These are phyloP conservation scores for Atlantisia rogersi DNA, from an alignment of 2,113 vertebrate species.

Conservation along the genomic window DNA sequence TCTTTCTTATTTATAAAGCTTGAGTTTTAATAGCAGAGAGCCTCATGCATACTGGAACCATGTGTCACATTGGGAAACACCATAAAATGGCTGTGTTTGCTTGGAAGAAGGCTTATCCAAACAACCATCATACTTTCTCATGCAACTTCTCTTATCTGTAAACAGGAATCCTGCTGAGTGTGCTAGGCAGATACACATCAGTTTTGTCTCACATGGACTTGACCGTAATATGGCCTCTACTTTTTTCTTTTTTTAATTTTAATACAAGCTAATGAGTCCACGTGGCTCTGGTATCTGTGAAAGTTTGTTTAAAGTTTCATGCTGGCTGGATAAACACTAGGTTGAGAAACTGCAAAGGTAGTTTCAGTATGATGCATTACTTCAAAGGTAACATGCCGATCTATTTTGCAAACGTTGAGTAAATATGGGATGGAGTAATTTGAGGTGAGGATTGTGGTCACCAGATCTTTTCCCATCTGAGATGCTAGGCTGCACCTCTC, in stretches of 20 bases:
- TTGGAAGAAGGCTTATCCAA: conserved; percentile 6
- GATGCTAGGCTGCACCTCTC: not conserved
- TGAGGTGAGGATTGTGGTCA: not conserved
- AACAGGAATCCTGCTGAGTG: conserved; percentile 1
- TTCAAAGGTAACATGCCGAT: conserved; percentile 44
- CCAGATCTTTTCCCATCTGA: not conserved
- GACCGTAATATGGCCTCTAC: not conserved
- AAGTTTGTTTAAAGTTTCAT: conserved; percentile 31
- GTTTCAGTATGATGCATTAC: conserved; percentile 51
- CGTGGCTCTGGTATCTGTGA: not conserved
- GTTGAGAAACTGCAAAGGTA: conserved; percentile 39
- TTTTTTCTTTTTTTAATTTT: not conserved
- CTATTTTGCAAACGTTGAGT: conserved; percentile 39
- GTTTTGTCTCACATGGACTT: not conserved
- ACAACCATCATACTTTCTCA: not conserved
- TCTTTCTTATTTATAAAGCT: not conserved
- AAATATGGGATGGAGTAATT: conserved; percentile 36
- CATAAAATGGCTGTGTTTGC: not conserved
- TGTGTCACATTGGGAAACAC: not conserved
- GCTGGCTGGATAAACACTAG: conserved; percentile 4
- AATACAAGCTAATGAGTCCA: not conserved
- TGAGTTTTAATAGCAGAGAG: not conserved
- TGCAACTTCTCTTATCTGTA: not conserved
- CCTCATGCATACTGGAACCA: not conserved
- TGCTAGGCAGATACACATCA: not conserved